Conservation (phyloP, 1,140 invertebrate genomes). For the Aricia agestis region DNA sequence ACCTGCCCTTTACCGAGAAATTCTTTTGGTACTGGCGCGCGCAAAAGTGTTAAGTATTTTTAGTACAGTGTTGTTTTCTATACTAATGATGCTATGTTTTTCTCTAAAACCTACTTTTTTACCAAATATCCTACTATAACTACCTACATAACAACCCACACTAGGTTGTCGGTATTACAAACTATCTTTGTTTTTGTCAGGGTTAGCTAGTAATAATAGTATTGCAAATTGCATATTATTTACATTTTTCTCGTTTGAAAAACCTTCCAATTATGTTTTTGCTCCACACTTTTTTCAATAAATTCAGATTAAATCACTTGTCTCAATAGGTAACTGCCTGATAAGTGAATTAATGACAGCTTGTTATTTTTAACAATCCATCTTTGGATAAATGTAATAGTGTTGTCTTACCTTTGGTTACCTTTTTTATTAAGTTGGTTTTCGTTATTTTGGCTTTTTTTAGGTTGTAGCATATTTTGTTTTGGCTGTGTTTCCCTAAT, state of each 20-base stretch:
- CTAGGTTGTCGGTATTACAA: no score
- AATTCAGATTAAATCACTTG: neutral
- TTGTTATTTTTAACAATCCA: neutral
- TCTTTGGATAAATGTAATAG: neutral
- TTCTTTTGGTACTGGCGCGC: constrained; percentile 33
- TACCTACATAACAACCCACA: no score
- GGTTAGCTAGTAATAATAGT: no score
- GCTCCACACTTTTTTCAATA: neutral
- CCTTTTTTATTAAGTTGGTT: neutral
- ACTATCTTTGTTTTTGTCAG: no score
- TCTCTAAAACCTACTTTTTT: no score
- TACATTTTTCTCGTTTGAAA: neutral
- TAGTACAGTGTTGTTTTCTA: no score
- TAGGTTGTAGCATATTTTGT: neutral
- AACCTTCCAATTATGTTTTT: neutral
- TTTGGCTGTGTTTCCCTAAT: neutral
- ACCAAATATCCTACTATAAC: no score
- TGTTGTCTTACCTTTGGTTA: neutral
- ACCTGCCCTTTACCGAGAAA: constrained; percentile 42
- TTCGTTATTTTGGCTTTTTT: neutral
- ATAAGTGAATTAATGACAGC: neutral
- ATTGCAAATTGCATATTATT: neutral
- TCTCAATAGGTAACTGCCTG: neutral
- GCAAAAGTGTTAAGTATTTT: constrained; percentile 14
- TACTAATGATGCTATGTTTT: no score